Evolutionary conservation across 2,888 invertebrate genomes (phyloP), one percentile per base, ranked within the genome.

Genomic region (Ennomos erosarius): DNA sequence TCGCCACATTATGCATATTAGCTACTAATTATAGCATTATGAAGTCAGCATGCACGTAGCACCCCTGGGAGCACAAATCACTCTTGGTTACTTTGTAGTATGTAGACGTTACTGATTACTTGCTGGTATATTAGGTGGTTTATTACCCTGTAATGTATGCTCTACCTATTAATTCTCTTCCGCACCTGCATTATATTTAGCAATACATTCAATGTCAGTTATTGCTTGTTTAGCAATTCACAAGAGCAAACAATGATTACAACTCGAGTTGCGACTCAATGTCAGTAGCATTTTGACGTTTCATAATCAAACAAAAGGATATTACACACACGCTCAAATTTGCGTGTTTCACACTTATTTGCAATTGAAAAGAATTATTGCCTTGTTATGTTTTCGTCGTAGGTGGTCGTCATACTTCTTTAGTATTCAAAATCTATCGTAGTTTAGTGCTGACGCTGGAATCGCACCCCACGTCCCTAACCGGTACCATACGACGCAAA

Each of bases 1-100:
- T 80, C 78, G 73, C 76, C 73, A 81, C 79, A 82, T 81, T 74
- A 73, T 74, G 71, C 73, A 78, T 72, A 76, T 75, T 77, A 84
- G 77, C 70, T 71, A 82, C 81, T 87, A 84, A 85, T 84, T 84
- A 82, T 83, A 86, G 84, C 74, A 65, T 76, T 81, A 83, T 83
- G 80, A 82, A 82, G 74, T 84, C 77, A 85, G 89, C 89, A 88
- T 89, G 88, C 85, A 81, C 76, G 79, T 87, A 88, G 78, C 71
- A 78, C 78, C 73, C 73, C 76, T 83, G 83, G 82, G 79, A 80
- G 79, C 75, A 80, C 79, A 78, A 81, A 79, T 79, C 82, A 84
- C 76, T 81, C 62, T 76, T 85, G 79, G 79, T 76, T 81, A 72
- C 80, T 71, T 77, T 26, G 26, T 26, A 83, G 79, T 78, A 71